Evolutionary conservation across 2,113 vertebrate species (phyloP).

Genomic region (Crypturellus undulatus): DNA sequence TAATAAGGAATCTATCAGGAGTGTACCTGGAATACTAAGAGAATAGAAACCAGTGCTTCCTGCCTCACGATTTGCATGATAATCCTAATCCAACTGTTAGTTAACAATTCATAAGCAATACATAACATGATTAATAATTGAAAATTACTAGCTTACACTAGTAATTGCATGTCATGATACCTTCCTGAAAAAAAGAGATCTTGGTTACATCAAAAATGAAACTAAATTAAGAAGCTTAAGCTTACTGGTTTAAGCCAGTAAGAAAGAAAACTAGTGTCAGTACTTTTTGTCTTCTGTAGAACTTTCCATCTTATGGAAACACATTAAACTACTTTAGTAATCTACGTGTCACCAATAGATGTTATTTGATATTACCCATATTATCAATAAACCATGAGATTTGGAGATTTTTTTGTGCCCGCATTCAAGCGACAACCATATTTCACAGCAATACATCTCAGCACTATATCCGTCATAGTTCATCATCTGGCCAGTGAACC

Average conservation of each 20-base stretch:
- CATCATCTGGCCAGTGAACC: background rate
- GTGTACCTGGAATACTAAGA: background rate
- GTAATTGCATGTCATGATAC: background rate
- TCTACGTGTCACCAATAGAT: background rate
- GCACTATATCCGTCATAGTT: background rate
- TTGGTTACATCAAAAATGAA: background rate
- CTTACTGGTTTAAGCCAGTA: background rate
- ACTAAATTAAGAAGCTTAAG: background rate
- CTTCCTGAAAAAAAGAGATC: background rate
- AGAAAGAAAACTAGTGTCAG: background rate
- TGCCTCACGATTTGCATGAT: background rate
- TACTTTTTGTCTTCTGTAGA: background rate
- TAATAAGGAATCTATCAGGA: background rate
- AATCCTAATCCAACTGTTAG: background rate
- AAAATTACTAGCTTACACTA: background rate
- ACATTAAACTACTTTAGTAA: background rate
- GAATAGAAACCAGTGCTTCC: background rate
- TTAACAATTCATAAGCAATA: background rate
- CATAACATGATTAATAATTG: background rate
- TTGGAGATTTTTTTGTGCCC: background rate
- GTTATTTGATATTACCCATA: background rate
- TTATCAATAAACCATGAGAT: background rate
- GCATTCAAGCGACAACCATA: background rate
- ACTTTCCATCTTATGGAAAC: background rate
- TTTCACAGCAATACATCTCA: background rate